These are phyloP conservation scores for Rhinogobius similis DNA, from an alignment of 2,113 vertebrate genomes.

Conservation along the genomic window DNA sequence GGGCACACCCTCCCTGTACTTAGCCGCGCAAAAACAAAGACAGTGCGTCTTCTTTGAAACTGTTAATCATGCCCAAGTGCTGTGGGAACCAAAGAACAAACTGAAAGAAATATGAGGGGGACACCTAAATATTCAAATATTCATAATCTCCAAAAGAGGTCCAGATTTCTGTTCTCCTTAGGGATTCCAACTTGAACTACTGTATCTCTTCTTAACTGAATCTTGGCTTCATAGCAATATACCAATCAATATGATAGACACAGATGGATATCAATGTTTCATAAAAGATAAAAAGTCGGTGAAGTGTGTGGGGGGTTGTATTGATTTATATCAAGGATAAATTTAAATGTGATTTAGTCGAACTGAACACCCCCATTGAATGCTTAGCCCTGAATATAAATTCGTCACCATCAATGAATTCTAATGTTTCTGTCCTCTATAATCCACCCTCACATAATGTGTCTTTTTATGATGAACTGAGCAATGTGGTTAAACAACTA, in stretches of 20 bases:
- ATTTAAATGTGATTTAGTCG: background rate
- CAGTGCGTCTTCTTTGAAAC: background rate
- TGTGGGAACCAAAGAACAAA: background rate
- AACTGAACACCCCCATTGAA: background rate
- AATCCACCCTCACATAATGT: background rate
- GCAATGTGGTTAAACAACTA: background rate
- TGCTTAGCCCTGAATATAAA: background rate
- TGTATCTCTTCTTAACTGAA: background rate
- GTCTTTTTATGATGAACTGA: background rate
- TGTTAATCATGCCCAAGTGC: background rate
- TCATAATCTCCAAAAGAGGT: background rate
- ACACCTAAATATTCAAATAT: slow-evolving; percentile 1
- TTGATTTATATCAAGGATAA: background rate
- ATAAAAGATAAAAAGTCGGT: background rate
- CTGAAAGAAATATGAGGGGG: background rate
- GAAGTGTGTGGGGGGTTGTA: background rate
- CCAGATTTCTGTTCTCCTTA: no score
- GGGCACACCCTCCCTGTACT: background rate
- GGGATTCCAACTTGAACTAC: no score
- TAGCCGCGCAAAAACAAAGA: background rate
- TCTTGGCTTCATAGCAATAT: background rate
- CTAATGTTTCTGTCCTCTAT: background rate
- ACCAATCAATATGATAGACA: background rate
- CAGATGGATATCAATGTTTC: no score
- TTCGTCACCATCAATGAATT: background rate